Conservation (phyloP, 2,113 vertebrate genomes). For the Alethe castanea region DNA sequence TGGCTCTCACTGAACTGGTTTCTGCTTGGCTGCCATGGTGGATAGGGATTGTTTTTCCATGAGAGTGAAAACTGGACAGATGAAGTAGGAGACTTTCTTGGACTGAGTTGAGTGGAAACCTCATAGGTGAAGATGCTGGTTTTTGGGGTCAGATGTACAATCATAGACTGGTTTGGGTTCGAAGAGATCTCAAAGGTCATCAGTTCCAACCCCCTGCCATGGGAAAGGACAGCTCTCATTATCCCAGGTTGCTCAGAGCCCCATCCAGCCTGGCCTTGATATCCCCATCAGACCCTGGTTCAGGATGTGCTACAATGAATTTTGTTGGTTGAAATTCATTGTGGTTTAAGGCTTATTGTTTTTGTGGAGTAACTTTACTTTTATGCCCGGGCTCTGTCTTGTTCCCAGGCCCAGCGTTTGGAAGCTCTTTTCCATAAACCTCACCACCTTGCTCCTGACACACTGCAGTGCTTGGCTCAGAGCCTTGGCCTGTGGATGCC, state of each 20-base stretch:
- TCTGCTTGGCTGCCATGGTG: neutral
- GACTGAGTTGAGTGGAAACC: neutral
- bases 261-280: neutral
- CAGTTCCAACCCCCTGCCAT: accelerated
- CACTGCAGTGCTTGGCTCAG: neutral
- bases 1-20: neutral
- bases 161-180: neutral
- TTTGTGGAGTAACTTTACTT: neutral
- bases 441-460: neutral
- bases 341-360: neutral
- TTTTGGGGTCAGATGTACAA: neutral
- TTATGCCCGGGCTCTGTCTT: neutral
- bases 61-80: neutral
- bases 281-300: neutral
- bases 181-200: neutral
- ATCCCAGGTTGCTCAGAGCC: neutral
- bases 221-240: neutral
- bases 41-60: neutral
- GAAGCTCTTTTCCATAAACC: neutral
- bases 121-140: neutral
- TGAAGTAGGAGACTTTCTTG: neutral
- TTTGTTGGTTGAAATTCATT: neutral
- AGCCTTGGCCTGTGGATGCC: neutral
- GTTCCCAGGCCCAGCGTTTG: neutral
- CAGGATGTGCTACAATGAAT: neutral